Conservation (phyloP, 2,888 invertebrate genomes). For the Ypsolopha sequella region DNA sequence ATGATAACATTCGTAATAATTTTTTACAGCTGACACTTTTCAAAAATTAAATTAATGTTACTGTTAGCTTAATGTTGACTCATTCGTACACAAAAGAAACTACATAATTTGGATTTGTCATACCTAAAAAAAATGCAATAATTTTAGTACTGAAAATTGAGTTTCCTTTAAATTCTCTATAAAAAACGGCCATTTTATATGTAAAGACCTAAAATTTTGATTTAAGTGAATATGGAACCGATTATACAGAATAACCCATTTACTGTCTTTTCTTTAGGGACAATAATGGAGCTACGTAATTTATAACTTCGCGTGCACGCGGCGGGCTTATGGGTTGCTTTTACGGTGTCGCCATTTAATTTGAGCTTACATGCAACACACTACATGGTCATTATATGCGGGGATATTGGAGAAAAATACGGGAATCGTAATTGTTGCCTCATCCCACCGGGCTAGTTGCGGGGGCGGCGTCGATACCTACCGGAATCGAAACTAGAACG, state of each 20-base stretch:
- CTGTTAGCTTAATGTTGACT: no score
- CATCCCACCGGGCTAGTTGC: constrained; percentile 37
- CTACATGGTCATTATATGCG: constrained; percentile 32
- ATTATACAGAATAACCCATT: constrained; percentile 36
- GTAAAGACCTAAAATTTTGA: no score
- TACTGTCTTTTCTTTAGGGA: constrained; percentile 23
- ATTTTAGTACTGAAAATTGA: no score
- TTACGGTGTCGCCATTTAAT: constrained; percentile 57
- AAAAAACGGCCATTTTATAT: no score
- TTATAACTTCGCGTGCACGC: constrained; percentile 50
- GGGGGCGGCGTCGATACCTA: constrained; percentile 44
- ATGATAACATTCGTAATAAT: no score
- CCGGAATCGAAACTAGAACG: constrained; percentile 58
- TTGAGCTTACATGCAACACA: constrained; percentile 52
- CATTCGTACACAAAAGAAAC: no score
- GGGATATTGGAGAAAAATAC: constrained; percentile 36
- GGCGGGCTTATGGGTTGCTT: constrained; percentile 40
- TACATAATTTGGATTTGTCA: no score
- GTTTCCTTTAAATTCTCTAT: no score
- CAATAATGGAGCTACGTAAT: constrained; percentile 38
- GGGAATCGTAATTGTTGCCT: constrained; percentile 57
- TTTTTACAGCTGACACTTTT: no score
- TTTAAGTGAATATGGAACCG: neutral
- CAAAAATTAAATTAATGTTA: no score
- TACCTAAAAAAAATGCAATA: no score